Conservation (phyloP, 2,113 vertebrate genomes). For the Procavia capensis region DNA sequence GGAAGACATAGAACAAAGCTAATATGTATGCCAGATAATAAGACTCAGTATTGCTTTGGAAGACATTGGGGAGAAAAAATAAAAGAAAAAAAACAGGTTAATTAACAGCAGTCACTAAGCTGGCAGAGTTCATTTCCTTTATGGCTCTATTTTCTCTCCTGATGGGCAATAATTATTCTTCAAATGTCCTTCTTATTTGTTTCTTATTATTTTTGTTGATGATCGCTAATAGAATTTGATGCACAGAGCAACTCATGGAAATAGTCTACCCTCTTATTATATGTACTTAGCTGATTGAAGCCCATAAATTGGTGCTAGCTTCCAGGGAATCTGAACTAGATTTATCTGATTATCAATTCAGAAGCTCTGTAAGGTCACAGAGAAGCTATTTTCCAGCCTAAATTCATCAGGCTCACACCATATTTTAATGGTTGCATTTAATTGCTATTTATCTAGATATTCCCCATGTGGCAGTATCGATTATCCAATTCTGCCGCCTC, state of each 20-base stretch:
- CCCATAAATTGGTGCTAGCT: not conserved
- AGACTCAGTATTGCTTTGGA: conserved; percentile 36
- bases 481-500: conserved; percentile 25
- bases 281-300: not conserved
- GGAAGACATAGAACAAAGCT: not conserved
- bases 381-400: conserved; percentile 21
- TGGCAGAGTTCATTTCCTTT: conserved; percentile 7
- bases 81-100: not conserved
- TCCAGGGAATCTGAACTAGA: not conserved
- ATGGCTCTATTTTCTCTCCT: conserved; percentile 28
- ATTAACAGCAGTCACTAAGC: conserved; percentile 51
- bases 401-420: not conserved
- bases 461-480: not conserved
- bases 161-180: conserved; percentile 46
- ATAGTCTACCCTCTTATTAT: not conserved
- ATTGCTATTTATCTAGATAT: conserved; percentile 37
- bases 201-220: conserved; percentile 6
- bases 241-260: not conserved
- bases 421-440: conserved; percentile 45
- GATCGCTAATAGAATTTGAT: conserved; percentile 21
- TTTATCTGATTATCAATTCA: not conserved
- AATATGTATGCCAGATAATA: not conserved
- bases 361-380: not conserved
- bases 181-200: conserved; percentile 23
- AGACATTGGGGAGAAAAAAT: not conserved